Base-by-base conservation (phyloP, 2,888 invertebrate genomes). In the Acanthoscelides obtectus region DNA sequence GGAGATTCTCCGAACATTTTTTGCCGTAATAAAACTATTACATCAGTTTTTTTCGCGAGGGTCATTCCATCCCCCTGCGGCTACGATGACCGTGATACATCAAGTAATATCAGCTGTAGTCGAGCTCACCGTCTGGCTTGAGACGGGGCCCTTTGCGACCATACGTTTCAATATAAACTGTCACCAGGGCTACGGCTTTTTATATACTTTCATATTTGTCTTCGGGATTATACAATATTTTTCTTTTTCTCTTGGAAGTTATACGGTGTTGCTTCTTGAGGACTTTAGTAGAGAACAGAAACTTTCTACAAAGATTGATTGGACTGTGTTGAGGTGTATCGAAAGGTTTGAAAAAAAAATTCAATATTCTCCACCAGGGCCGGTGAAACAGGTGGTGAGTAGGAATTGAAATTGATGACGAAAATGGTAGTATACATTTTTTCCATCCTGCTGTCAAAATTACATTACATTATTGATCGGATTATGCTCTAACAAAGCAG, bases 31-130 rank as follows among this genome's bases (percentile, higher is more conserved):
- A 85, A 84, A 85, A 85, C 85, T 85, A 85, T 85, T 85, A 85
- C 84, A 84, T 85, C 84, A 84, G 84, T 83, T 84, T 84, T 83
- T 84, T 83, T 73, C 71, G 76, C 75, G 79, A 80, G 83, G 83
- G 83, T 83, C 82, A 83, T 78, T 73, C 73, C 64, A 82, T 84
- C 84, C 84, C 84, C 78, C 80, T 45, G 45, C 12, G 45, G 84
- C 81, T 83, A 83, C 79, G 84, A 83, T 85, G 85, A 85, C 85
- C 84, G 85, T 84, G 85, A 85, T 86, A 85, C 84, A 86, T 86
- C 85, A 86, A 85, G 84, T 82, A 85, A 85, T 84, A 86, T 86
- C 85, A 84, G 84, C 83, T 84, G 84, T 84, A 45, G 84, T 83
- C 79, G 79, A 69, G 78, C 77, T 83, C 82, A 83, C 83, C 82